phyloP scores from a whole-genome alignment of 2,113 vertebrate species.

The Platanista minor region DNA sequence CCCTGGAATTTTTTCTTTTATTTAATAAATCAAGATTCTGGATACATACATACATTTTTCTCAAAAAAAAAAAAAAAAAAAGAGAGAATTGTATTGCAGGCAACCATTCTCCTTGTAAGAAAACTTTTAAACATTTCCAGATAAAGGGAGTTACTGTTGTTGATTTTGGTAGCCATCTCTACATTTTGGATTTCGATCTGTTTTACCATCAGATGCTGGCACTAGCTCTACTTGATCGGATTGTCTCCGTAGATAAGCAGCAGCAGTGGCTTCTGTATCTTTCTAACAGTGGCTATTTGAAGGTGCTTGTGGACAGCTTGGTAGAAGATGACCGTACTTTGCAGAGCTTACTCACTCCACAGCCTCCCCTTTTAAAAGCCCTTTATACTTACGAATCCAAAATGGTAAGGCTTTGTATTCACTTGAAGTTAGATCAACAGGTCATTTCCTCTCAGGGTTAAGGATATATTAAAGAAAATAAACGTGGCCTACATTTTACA shows the following conservation, averaged over 20 bases:
- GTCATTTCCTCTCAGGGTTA: neutral
- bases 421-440: neutral
- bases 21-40: constrained; percentile 10
- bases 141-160: neutral
- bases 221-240: constrained; percentile 90
- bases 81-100: neutral
- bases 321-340: constrained; percentile 91
- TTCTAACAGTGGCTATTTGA: constrained; percentile 97
- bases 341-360: constrained; percentile 91
- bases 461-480: neutral
- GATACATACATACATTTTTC: neutral
- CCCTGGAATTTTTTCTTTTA: neutral
- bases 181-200: neutral
- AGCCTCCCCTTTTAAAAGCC: constrained; percentile 93
- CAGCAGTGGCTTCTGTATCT: constrained; percentile 95
- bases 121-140: neutral
- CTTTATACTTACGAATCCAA: constrained; percentile 98
- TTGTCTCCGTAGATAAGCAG: constrained; percentile 94
- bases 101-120: neutral
- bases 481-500: neutral
- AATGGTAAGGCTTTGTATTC: constrained; percentile 85
- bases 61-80: neutral
- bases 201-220: constrained; percentile 90
- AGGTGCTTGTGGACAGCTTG: constrained; percentile 94
- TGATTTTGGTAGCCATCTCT: neutral